Conservation (phyloP, 2,113 vertebrate genomes). For the Erinaceus europaeus region DNA sequence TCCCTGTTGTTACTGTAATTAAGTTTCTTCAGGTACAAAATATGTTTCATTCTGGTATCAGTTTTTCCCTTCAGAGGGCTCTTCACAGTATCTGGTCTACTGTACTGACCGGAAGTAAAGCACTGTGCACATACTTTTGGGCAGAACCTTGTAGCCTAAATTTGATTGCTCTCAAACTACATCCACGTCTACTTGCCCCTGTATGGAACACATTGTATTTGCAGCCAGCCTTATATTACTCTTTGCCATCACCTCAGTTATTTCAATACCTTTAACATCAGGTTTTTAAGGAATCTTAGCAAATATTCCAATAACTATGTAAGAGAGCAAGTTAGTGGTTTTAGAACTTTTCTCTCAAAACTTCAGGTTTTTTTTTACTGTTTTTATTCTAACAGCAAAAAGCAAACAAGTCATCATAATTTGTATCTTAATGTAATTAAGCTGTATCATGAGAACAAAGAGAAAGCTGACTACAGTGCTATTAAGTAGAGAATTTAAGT, state of each 20-base stretch:
- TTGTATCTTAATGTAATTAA: slow-evolving; percentile 34
- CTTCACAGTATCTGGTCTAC: not conserved
- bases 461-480: not conserved
- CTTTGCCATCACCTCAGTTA: not conserved
- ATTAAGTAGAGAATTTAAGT: slow-evolving; percentile 48
- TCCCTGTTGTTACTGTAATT: not conserved
- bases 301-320: not conserved
- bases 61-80: not conserved
- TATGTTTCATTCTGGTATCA: too few relatives aligned
- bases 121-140: not conserved
- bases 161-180: not conserved
- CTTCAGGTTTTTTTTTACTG: not conserved
- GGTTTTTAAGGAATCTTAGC: slow-evolving; percentile 6
- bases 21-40: too few relatives aligned
- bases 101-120: not conserved
- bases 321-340: accelerated
- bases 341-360: not conserved
- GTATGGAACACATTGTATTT: not conserved
- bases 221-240: not conserved
- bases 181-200: not conserved
- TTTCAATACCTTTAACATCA: not conserved
- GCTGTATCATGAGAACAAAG: slow-evolving; percentile 42
- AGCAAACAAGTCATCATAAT: slow-evolving; percentile 8
- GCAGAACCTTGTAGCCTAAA: not conserved
- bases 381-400: slow-evolving; percentile 37